phyloP scores from a whole-genome alignment of 2,113 vertebrate species.

The Silurus glanis region DNA sequence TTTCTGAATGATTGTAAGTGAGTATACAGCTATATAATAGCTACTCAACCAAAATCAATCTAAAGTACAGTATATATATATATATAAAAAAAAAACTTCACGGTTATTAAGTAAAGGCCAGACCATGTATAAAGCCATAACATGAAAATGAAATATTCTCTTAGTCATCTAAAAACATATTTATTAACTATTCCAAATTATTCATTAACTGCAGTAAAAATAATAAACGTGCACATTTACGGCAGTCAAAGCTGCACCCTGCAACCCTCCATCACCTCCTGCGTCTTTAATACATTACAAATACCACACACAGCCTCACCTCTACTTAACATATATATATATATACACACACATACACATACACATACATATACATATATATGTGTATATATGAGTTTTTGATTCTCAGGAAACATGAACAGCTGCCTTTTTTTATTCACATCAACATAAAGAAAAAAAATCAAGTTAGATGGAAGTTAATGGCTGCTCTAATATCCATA shows the following conservation, averaged over 20 bases:
- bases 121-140: background rate
- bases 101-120: background rate
- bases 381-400: too few species aligned
- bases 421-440: too few species aligned
- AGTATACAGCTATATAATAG: too few species aligned
- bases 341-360: too few species aligned
- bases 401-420: too few species aligned
- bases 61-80: background rate
- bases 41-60: background rate
- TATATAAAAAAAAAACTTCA: background rate
- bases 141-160: background rate
- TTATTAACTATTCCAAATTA: background rate
- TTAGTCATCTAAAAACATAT: background rate
- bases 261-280: background rate
- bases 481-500: background rate
- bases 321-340: background rate
- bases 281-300: background rate
- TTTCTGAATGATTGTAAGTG: too few species aligned
- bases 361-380: too few species aligned
- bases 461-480: background rate
- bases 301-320: background rate
- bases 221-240: background rate
- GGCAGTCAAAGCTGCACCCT: background rate
- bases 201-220: conserved; percentile 2
- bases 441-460: background rate